Percentiles rank a stretch among this genome's conserved stretches.
phyloP scores from a whole-genome alignment of 1,140 invertebrate genomes.

The Lepidotrigona ventralis region DNA sequence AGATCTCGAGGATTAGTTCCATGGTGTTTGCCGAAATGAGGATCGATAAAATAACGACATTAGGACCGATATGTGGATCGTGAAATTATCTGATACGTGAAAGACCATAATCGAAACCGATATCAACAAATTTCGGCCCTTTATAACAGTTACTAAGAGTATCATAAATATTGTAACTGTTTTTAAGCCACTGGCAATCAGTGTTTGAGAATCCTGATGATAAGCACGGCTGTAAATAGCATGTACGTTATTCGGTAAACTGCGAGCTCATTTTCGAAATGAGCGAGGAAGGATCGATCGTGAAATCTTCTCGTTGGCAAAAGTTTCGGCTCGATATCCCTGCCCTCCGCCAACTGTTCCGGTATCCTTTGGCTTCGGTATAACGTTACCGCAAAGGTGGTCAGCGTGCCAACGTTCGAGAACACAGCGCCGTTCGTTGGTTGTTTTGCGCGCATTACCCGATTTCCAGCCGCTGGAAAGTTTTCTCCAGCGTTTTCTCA shows the following conservation, averaged over 20 bases:
- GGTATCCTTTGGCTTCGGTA: conserved; percentile 71
- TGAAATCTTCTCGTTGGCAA: conserved; percentile 54
- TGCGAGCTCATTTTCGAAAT: neutral
- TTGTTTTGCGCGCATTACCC: neutral
- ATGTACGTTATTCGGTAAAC: neutral
- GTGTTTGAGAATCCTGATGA: neutral
- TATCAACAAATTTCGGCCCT: no score
- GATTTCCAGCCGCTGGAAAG: no score
- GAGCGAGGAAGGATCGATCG: conserved; percentile 44
- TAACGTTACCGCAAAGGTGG: conserved; percentile 72
- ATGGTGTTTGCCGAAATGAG: no score
- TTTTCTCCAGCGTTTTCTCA: neutral
- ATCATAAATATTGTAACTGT: no score
- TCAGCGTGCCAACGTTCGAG: conserved; percentile 57
- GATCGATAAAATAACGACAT: no score
- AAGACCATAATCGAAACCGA: no score
- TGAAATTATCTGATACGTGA: no score
- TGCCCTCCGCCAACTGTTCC: conserved; percentile 53
- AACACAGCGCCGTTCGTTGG: neutral
- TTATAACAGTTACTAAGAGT: no score
- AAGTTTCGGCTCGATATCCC: conserved; percentile 56
- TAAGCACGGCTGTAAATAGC: neutral
- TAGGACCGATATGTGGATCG: no score
- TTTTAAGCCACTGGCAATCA: no score
- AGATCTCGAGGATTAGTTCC: no score